Evolutionary conservation across 2,797 vertebrate species (phyloP).

Genomic region (Lepus oiostolus): DNA sequence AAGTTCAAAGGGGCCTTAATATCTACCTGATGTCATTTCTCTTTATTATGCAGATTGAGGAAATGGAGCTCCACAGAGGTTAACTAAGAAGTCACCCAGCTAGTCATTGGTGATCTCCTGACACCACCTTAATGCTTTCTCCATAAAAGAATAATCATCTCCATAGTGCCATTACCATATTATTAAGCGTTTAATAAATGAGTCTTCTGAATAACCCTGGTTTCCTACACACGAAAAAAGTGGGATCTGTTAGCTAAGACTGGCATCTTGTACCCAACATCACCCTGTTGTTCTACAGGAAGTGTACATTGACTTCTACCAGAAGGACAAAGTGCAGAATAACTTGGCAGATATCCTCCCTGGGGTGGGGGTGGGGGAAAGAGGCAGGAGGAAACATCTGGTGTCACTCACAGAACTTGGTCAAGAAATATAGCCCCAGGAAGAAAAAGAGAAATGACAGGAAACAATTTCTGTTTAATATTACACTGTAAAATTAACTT

Average conservation of each 20-base stretch:
- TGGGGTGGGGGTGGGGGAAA: not conserved
- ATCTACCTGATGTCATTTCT: slow-evolving; percentile 28
- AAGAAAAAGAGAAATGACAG: slow-evolving; percentile 50
- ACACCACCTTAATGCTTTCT: slow-evolving; percentile 36
- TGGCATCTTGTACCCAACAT: slow-evolving; percentile 6
- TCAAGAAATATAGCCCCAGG: slow-evolving; percentile 41
- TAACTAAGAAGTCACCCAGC: not conserved
- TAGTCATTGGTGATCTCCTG: slow-evolving; percentile 11
- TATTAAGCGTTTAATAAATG: slow-evolving; percentile 53
- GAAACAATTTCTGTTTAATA: slow-evolving; percentile 50
- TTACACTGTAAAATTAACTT: slow-evolving; percentile 43
- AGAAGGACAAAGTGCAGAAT: slow-evolving; percentile 34
- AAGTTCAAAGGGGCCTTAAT: slow-evolving; percentile 53
- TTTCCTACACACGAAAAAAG: slow-evolving; percentile 55
- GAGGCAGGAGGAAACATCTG: not conserved
- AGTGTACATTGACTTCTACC: slow-evolving; percentile 62
- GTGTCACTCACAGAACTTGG: slow-evolving; percentile 50
- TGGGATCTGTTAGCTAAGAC: not conserved
- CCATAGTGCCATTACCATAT: not conserved
- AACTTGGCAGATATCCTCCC: slow-evolving; percentile 20
- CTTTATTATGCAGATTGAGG: slow-evolving; percentile 57
- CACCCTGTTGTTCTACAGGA: slow-evolving; percentile 47
- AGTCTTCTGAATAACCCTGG: slow-evolving; percentile 24
- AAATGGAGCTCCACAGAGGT: slow-evolving; percentile 10
- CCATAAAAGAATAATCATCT: slow-evolving; percentile 37